Evolutionary conservation across 1,140 invertebrate genomes (phyloP).

Genomic region (Cheumatopsyche charites): DNA sequence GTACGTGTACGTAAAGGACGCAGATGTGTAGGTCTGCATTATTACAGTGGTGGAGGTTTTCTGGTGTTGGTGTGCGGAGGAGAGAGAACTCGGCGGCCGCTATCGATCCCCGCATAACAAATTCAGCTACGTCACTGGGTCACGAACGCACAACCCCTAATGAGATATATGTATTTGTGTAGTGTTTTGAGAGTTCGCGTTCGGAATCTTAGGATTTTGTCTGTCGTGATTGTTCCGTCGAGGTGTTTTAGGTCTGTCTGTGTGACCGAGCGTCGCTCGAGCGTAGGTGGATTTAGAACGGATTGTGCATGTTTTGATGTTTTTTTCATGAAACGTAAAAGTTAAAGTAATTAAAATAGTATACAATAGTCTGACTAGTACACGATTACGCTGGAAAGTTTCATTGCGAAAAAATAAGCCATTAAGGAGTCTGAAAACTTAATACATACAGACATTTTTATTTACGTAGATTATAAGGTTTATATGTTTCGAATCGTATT

Average conservation of each 20-base stretch:
- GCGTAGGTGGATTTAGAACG: not conserved
- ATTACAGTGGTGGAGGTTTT: not conserved
- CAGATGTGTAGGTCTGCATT: not conserved
- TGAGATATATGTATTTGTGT: conserved; percentile 9
- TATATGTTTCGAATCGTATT: too few species aligned
- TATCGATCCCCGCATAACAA: conserved; percentile 38
- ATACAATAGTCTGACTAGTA: too few species aligned
- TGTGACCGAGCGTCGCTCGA: not conserved
- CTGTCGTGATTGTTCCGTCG: not conserved
- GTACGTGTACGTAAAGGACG: too few species aligned
- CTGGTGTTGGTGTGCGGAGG: not conserved
- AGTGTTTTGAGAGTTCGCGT: too few species aligned
- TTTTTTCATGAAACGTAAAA: too few species aligned
- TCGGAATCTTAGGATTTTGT: too few species aligned
- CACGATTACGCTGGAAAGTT: too few species aligned
- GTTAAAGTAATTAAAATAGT: too few species aligned
- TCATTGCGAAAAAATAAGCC: too few species aligned
- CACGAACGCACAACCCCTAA: conserved; percentile 31
- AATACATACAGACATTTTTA: too few species aligned
- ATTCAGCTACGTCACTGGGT: conserved; percentile 37
- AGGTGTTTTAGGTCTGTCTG: not conserved
- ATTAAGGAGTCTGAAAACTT: too few species aligned
- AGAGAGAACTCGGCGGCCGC: conserved; percentile 19
- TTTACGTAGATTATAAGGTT: too few species aligned
- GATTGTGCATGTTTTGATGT: not conserved